Conservation (phyloP, 2,797 vertebrate genomes). For the Macropus fuliginosus region DNA sequence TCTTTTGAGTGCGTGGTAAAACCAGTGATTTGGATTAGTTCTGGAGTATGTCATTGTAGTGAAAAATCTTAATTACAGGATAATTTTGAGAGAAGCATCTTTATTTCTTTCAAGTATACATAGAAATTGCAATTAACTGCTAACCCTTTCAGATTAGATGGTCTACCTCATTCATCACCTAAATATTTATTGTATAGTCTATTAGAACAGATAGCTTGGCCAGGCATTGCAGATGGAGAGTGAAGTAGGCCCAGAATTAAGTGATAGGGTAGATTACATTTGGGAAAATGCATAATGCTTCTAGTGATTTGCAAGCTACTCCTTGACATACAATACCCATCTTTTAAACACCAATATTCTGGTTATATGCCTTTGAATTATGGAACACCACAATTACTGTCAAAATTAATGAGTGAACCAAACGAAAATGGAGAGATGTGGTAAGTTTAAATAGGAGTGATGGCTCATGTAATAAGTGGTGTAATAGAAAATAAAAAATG, state of each 20-base stretch:
- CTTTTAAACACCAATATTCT: not conserved
- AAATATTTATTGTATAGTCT: not conserved
- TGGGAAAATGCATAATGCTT: not conserved
- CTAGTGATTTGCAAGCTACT: not conserved
- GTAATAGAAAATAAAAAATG: not conserved
- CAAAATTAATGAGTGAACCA: not conserved
- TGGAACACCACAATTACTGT: not conserved
- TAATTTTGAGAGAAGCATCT: slow-evolving; percentile 23
- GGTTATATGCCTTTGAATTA: not conserved
- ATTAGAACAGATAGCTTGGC: not conserved
- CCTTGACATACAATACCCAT: not conserved
- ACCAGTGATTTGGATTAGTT: slow-evolving; percentile 24
- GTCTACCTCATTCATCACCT: not conserved
- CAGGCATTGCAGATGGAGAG: not conserved
- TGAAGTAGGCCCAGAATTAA: not conserved
- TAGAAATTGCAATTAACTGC: slow-evolving; percentile 21
- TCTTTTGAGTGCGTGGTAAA: slow-evolving; percentile 19
- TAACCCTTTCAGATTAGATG: slow-evolving; percentile 21
- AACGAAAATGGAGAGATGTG: not conserved
- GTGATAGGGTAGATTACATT: not conserved
- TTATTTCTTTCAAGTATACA: not conserved
- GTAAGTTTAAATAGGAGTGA: not conserved
- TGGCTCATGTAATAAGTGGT: not conserved
- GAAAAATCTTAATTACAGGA: slow-evolving; percentile 27
- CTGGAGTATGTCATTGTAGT: not conserved